Evolutionary conservation across 1,140 invertebrate genomes (phyloP).

Genomic region (Drosophila teissieri): DNA sequence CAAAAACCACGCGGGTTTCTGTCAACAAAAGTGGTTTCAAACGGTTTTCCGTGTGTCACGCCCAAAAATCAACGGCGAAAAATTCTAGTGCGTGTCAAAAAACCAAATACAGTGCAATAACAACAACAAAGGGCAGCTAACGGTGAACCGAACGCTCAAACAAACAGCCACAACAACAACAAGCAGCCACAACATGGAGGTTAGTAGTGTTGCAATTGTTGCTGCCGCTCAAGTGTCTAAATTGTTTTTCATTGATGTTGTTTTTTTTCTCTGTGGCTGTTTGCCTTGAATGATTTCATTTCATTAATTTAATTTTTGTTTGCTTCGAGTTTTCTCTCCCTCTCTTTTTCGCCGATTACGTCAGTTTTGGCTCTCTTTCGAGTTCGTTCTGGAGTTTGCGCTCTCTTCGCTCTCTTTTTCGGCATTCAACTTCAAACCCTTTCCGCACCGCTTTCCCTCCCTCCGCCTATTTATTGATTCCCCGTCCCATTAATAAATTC

Average conservation of each 20-base stretch:
- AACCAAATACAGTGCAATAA: slow-evolving; percentile 47
- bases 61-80: slow-evolving; percentile 56
- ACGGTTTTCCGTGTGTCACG: slow-evolving; percentile 65
- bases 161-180: slow-evolving; percentile 47
- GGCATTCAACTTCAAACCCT: slow-evolving; percentile 48
- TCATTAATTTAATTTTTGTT: slow-evolving; percentile 44
- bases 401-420: slow-evolving; percentile 50
- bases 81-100: slow-evolving; percentile 63
- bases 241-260: slow-evolving; percentile 68
- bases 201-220: slow-evolving; percentile 53
- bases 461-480: slow-evolving; percentile 3
- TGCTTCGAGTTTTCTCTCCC: slow-evolving; percentile 31
- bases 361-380: slow-evolving; percentile 59
- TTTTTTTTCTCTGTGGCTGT: slow-evolving; percentile 15
- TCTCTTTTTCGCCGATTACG: slow-evolving; percentile 57
- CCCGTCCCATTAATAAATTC: slow-evolving; percentile 43
- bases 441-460: not conserved
- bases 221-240: slow-evolving; percentile 39
- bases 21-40: slow-evolving; percentile 30
- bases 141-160: slow-evolving; percentile 29
- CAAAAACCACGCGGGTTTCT: slow-evolving; percentile 27
- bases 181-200: slow-evolving; percentile 55
- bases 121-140: slow-evolving; percentile 35
- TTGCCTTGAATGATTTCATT: slow-evolving; percentile 80
- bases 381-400: slow-evolving; percentile 71